Base-by-base conservation (phyloP, 2,888 invertebrate genomes). In the Xestia ashworthii region DNA sequence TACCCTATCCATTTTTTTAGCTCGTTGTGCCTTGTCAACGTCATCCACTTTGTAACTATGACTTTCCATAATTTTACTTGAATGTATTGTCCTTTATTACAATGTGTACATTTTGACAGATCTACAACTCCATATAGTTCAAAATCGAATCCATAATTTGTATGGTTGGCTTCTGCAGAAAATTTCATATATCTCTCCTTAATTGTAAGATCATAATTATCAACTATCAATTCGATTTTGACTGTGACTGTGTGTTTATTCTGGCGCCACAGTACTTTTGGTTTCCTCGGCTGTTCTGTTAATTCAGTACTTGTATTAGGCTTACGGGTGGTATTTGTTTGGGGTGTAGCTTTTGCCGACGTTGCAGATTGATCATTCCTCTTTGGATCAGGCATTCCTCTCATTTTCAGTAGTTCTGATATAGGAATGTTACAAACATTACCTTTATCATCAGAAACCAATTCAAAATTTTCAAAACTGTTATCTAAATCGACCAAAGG, bases 241-340 rank as follows among this genome's bases (percentile, higher is more conserved):
- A 97, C 81, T 1, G 84, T 88, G 0, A 96, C 91, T 0, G 78
- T 75, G 0, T 78, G 86, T 78, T 92, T 93, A 44, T 91, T 94
- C 82, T 97, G 96, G 3, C 91, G 85, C 97, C 97, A 97, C 22
- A 89, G 62, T n/a, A 95, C 22, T 85, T 92, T 94, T 0, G 96
- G 96, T 78, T 90, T 94, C 44, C 94, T 89, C 0, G 86, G 70
- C 70, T 88, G 81, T 9, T 88, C 84, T 5, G 66, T 53, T 75
- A n/a, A 14, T 44, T 87, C 22, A 89, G 62, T n/a, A 95, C 22
- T 85, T 92, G 46, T 55, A 76, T 94, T 0, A 95, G 96, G 6
- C 25, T 83, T 80, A 76, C 69, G 76, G 62, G 58, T 80, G 90
- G 4, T 88, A 74, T 91, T 90, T 5, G 91, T 87, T 0, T 91